Evolutionary conservation across 1,140 invertebrate species (phyloP).

Genomic region (Myzus persicae): DNA sequence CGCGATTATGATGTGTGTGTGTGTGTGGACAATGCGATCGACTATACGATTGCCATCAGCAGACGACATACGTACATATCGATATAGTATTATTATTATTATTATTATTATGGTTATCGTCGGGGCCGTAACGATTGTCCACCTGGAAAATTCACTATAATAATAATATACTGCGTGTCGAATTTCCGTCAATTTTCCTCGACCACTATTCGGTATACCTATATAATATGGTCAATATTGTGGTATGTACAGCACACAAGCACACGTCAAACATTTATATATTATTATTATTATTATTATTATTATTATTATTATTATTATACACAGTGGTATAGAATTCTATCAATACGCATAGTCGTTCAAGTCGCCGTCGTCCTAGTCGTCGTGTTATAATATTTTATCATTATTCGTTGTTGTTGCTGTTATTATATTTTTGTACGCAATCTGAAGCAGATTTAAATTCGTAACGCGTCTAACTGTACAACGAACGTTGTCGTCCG

Average conservation of each 20-base stretch:
- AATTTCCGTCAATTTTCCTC: slow-evolving; percentile 30
- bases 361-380: neutral
- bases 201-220: neutral
- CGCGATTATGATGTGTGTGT: neutral
- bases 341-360: neutral
- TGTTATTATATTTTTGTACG: neutral
- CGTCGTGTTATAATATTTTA: neutral
- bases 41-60: neutral
- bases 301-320: slow-evolving; percentile 1
- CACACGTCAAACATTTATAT: neutral
- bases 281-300: neutral
- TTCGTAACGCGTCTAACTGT: slow-evolving; percentile 46
- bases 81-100: too few species aligned
- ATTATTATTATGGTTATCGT: neutral
- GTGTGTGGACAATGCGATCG: neutral
- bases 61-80: neutral
- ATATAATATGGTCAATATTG: too few species aligned
- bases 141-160: neutral
- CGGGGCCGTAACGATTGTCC: neutral
- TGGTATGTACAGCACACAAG: neutral
- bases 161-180: slow-evolving; percentile 15
- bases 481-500: slow-evolving; percentile 21
- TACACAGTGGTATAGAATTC: neutral
- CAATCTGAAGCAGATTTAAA: slow-evolving; percentile 51
- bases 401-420: neutral